Conservation (phyloP, 1,140 invertebrate species). For the Ceratina calcarata region DNA sequence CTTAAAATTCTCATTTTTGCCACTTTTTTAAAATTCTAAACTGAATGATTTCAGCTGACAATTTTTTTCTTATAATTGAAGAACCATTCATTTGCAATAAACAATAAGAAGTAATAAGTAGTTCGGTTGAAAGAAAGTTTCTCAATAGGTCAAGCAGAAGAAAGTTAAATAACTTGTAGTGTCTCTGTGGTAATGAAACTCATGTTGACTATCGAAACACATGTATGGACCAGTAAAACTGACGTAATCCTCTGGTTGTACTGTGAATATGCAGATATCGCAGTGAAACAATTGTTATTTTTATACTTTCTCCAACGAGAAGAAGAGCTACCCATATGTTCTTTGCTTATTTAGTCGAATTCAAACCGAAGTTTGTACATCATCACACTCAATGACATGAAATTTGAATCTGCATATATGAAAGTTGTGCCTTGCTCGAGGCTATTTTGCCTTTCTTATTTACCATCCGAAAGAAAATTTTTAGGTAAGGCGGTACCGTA, state of each 20-base stretch:
- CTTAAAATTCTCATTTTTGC: no score
- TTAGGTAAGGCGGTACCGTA: not conserved
- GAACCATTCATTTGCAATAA: no score
- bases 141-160: not conserved
- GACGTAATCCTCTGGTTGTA: constrained; percentile 55
- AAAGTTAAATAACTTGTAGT: not conserved
- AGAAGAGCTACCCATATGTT: constrained; percentile 22
- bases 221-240: constrained; percentile 34
- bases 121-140: not conserved
- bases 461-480: constrained; percentile 17
- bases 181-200: constrained; percentile 19
- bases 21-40: no score
- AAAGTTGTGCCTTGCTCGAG: constrained; percentile 15
- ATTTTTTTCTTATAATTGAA: no score
- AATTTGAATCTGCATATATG: constrained; percentile 29
- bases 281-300: constrained; percentile 61
- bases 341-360: not conserved
- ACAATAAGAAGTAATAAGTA: not conserved
- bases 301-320: constrained; percentile 62
- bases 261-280: constrained; percentile 35
- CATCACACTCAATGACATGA: not conserved
- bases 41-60: no score
- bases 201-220: constrained; percentile 48
- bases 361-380: not conserved
- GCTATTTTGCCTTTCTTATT: constrained; percentile 25